These are phyloP conservation scores for Poecilobothrus nobilitatus DNA, from an alignment of 2,888 invertebrate species.

Conservation along the genomic window DNA sequence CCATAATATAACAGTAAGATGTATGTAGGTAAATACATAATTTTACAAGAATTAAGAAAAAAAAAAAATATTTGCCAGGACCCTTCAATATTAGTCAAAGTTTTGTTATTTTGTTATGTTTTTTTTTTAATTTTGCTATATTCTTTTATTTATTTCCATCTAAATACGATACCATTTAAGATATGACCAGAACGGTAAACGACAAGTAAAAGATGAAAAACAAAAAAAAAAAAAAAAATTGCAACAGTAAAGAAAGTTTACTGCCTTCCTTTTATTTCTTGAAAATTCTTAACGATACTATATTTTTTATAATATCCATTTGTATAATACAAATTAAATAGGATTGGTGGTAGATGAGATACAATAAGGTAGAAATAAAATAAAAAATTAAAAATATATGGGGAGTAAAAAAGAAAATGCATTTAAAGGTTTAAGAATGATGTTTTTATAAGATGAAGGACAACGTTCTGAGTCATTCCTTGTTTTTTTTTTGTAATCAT, in stretches of 20 bases:
- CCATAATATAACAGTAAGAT: too few relatives aligned
- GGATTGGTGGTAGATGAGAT: background rate
- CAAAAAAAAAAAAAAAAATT: background rate
- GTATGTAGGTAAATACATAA: too few relatives aligned
- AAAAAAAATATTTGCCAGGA: background rate
- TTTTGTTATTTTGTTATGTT: background rate
- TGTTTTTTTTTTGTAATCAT: background rate
- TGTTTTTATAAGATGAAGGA: too few relatives aligned
- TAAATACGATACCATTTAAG: too few relatives aligned
- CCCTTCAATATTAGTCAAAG: conserved; percentile 3
- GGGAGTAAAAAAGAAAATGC: too few relatives aligned
- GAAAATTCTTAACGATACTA: background rate
- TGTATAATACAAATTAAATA: background rate
- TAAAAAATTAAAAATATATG: too few relatives aligned
- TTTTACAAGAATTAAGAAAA: background rate
- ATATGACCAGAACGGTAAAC: too few relatives aligned
- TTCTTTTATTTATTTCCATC: background rate
- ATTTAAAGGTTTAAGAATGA: too few relatives aligned
- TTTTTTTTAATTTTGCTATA: background rate
- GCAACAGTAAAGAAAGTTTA: background rate
- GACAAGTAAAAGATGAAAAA: background rate
- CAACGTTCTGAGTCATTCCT: too few relatives aligned
- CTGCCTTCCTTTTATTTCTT: background rate
- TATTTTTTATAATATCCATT: too few relatives aligned
- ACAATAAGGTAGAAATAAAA: too few relatives aligned